A percentile compares a stretch with the other conserved stretches of the same genome.
phyloP scores from a whole-genome alignment of 1,140 invertebrate genomes.

The Ruditapes philippinarum region DNA sequence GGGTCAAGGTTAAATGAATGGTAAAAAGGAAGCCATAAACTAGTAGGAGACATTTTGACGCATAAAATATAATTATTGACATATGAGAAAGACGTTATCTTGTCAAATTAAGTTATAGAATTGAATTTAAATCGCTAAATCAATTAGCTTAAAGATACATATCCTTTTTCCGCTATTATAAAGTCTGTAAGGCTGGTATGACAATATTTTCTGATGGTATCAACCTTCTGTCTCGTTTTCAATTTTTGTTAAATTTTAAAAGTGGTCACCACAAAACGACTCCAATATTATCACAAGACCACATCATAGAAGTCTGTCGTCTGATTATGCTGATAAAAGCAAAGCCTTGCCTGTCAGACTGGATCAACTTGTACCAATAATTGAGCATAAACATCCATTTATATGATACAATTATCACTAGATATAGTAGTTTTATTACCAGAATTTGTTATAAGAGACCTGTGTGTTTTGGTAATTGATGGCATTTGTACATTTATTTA shows the following conservation, averaged over 20 bases:
- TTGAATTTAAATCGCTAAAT: conserved; percentile 3
- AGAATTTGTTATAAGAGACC: neutral
- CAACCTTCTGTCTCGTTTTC: neutral
- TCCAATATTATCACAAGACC: neutral
- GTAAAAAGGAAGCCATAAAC: too few relatives aligned
- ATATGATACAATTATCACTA: neutral
- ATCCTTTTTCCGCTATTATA: conserved; percentile 1
- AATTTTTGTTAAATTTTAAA: neutral
- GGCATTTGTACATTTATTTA: neutral
- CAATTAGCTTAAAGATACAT: neutral
- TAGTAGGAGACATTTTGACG: conserved; percentile 10
- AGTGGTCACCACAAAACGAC: neutral
- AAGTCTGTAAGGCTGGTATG: neutral
- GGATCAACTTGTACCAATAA: conserved; percentile 1
- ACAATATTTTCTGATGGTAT: conserved; percentile 10
- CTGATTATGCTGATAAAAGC: neutral
- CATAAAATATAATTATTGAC: neutral
- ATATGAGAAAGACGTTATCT: neutral
- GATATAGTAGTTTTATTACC: conserved; percentile 4
- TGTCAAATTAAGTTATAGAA: conserved; percentile 10
- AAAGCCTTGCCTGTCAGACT: neutral
- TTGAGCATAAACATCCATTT: conserved; percentile 13
- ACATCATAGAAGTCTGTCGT: neutral
- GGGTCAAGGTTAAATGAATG: too few relatives aligned
- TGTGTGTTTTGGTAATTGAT: neutral